Conservation (phyloP, 2,797 vertebrate species). For the Acrossocheilus wenchowensis region DNA sequence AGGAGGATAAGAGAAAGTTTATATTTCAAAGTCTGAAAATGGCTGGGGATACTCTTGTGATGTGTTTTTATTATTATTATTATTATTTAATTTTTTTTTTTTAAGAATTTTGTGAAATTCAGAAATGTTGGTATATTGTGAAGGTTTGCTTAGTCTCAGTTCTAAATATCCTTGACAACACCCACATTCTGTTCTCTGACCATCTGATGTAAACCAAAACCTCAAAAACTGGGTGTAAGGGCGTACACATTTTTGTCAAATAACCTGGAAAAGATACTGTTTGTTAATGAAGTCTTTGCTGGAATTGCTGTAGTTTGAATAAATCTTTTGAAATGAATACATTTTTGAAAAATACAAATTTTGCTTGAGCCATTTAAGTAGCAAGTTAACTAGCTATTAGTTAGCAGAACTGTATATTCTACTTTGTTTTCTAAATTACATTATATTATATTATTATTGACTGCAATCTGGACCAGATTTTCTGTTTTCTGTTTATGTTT, state of each 20-base stretch:
- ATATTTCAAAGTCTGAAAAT: not conserved
- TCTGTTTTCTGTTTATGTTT: not conserved
- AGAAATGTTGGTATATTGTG: not conserved
- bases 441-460: not conserved
- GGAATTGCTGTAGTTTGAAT: not conserved
- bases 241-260: not conserved
- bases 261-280: not conserved
- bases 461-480: not conserved
- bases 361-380: not conserved
- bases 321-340: not conserved
- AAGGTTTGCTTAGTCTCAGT: not conserved
- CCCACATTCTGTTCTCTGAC: not conserved
- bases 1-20: not conserved
- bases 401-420: not conserved
- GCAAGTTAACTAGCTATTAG: not conserved
- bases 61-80: not conserved
- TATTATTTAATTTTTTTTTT: no score
- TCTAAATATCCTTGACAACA: not conserved
- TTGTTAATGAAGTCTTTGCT: not conserved
- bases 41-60: not conserved
- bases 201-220: not conserved
- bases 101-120: not conserved
- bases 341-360: not conserved
- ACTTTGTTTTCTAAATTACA: not conserved
- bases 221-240: not conserved